Evolutionary conservation across 2,888 invertebrate genomes (phyloP).

Genomic region (Ernsta delagoae): DNA sequence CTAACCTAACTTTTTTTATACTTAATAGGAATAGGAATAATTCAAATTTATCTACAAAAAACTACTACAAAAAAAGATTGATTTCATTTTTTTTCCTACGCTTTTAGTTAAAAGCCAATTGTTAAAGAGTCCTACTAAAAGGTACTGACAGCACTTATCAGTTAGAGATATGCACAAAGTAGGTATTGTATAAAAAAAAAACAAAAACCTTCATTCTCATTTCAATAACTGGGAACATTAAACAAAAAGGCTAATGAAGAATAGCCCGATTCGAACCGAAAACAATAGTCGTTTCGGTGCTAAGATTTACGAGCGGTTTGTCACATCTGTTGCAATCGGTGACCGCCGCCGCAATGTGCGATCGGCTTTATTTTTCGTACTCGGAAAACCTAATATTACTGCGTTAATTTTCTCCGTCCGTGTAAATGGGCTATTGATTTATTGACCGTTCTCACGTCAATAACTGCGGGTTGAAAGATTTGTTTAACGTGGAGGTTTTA

Average conservation of each 20-base stretch:
- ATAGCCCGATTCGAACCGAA: conserved; percentile 21
- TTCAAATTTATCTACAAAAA: too few species aligned
- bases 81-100: too few species aligned
- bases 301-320: conserved; percentile 31
- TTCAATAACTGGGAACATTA: background rate
- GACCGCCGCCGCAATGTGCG: conserved; percentile 10
- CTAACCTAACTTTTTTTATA: too few species aligned
- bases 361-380: conserved; percentile 21
- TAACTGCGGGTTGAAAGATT: too few species aligned
- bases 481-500: too few species aligned
- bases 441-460: background rate
- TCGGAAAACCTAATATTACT: conserved; percentile 11
- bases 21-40: too few species aligned
- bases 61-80: too few species aligned
- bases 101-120: too few species aligned
- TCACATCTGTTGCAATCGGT: conserved; percentile 29
- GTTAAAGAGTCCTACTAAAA: too few species aligned
- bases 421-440: background rate
- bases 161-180: too few species aligned
- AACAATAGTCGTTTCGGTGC: conserved; percentile 27
- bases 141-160: too few species aligned
- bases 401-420: conserved; percentile 1
- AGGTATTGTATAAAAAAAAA: background rate
- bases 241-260: background rate
- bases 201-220: background rate